Conservation (phyloP, 2,888 invertebrate species). For the Rotaria sp. region DNA sequence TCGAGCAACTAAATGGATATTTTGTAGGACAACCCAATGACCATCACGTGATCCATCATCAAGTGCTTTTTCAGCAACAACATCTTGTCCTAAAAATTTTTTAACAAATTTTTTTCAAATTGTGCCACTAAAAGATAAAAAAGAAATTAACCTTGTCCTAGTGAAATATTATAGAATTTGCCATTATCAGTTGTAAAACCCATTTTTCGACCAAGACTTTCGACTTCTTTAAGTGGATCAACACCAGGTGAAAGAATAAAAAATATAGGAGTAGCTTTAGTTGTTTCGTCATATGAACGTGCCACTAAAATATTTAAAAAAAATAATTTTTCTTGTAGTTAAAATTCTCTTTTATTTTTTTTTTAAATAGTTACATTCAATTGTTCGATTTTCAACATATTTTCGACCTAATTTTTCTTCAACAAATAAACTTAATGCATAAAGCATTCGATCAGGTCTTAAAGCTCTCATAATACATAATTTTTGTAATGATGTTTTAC, state of each 20-base stretch:
- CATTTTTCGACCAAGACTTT: conserved; percentile 73
- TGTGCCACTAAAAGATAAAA: not conserved
- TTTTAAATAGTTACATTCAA: conserved; percentile 61
- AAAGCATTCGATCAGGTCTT: conserved; percentile 88
- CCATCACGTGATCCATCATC: conserved; percentile 75
- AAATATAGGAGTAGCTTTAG: conserved; percentile 84
- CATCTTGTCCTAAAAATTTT: conserved; percentile 65
- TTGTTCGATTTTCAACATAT: conserved; percentile 75
- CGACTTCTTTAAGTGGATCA: conserved; percentile 89
- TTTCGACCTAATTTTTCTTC: conserved; percentile 84
- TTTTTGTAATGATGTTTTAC: conserved; percentile 80
- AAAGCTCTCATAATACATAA: conserved; percentile 87
- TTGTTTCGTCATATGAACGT: conserved; percentile 86
- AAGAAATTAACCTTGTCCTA: conserved; percentile 66
- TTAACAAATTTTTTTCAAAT: no score
- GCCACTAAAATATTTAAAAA: conserved; percentile 58
- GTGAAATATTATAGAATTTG: conserved; percentile 87
- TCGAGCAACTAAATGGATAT: conserved; percentile 86
- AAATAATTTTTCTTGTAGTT: no score
- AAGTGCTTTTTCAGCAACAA: conserved; percentile 86
- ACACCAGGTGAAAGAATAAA: conserved; percentile 93
- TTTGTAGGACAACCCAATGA: conserved; percentile 90
- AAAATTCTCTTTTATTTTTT: not conserved
- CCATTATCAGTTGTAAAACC: conserved; percentile 70
- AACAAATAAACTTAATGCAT: conserved; percentile 85